Conservation (phyloP, 1,140 invertebrate genomes). For the Sycophaga agraensis region DNA sequence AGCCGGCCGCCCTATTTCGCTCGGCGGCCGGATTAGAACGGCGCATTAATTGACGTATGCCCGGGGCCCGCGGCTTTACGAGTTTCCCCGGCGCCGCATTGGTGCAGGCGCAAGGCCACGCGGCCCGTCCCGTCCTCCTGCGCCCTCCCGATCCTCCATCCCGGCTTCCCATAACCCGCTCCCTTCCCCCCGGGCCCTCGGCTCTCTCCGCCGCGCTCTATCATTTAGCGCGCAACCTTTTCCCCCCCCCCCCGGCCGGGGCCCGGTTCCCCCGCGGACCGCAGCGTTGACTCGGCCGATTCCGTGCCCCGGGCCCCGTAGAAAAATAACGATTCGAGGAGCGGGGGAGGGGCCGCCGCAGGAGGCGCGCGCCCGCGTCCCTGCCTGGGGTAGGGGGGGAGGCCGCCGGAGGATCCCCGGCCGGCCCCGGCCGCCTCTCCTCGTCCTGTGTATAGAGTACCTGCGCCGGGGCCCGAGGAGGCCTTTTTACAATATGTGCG, state of each 20-base stretch:
- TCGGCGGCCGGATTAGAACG: conserved; percentile 31
- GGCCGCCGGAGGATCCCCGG: not conserved
- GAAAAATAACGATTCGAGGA: conserved; percentile 24
- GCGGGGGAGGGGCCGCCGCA: not conserved
- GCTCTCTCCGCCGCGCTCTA: conserved; percentile 6
- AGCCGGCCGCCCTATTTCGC: conserved; percentile 7
- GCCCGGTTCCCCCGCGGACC: conserved; percentile 4
- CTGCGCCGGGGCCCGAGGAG: no score
- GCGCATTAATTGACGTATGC: conserved; percentile 38
- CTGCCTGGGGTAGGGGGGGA: not conserved
- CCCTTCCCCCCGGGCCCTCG: not conserved
- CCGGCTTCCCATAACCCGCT: no score
- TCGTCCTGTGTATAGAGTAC: no score
- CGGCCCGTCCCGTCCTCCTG: not conserved
- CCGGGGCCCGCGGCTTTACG: conserved; percentile 27
- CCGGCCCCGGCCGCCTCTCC: no score
- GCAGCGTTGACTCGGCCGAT: conserved; percentile 26
- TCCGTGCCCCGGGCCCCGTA: conserved; percentile 18
- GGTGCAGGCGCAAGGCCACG: conserved; percentile 7
- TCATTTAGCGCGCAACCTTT: conserved; percentile 22
- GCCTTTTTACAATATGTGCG: not conserved
- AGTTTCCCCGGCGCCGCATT: conserved; percentile 24
- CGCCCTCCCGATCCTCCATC: not conserved
- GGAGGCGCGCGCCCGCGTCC: conserved; percentile 12
- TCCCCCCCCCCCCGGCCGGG: no score